Percentiles rank a stretch among this genome's conserved stretches.
phyloP scores from a whole-genome alignment of 1,140 invertebrate genomes.

The Drosophila santomea region DNA sequence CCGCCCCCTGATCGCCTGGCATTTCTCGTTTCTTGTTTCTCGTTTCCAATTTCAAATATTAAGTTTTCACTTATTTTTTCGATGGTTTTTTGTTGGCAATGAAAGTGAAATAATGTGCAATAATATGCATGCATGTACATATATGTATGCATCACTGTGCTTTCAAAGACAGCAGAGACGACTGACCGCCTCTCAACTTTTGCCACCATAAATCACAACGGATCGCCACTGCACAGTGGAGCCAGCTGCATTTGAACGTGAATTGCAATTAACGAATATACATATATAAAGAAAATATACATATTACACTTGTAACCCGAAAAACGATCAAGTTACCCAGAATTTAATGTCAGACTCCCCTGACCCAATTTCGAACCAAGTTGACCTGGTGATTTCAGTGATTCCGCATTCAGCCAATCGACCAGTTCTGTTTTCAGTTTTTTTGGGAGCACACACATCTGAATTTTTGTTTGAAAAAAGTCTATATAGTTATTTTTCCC shows the following conservation, averaged over 20 bases:
- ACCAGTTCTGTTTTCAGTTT: background rate
- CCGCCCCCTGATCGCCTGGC: background rate
- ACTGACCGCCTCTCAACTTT: constrained; percentile 30
- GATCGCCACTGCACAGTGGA: constrained; percentile 27
- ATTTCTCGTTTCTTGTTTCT: constrained; percentile 49
- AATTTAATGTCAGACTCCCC: background rate
- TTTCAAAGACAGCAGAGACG: background rate
- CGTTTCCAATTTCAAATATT: constrained; percentile 44
- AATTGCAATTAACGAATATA: no score
- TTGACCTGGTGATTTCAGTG: background rate
- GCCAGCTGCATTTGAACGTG: background rate
- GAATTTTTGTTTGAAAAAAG: constrained; percentile 2
- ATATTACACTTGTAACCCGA: no score
- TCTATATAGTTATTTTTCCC: background rate
- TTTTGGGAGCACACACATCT: constrained; percentile 1
- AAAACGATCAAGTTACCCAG: background rate
- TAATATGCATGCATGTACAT: constrained; percentile 22
- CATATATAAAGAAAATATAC: no score
- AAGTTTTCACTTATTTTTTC: constrained; percentile 47
- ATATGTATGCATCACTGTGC: background rate
- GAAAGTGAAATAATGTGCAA: constrained; percentile 63
- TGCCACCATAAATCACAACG: constrained; percentile 39
- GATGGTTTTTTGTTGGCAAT: constrained; percentile 39
- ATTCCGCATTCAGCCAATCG: no score
- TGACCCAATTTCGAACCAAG: background rate